phyloP scores from a whole-genome alignment of 2,113 vertebrate species.

The Nestor notabilis region DNA sequence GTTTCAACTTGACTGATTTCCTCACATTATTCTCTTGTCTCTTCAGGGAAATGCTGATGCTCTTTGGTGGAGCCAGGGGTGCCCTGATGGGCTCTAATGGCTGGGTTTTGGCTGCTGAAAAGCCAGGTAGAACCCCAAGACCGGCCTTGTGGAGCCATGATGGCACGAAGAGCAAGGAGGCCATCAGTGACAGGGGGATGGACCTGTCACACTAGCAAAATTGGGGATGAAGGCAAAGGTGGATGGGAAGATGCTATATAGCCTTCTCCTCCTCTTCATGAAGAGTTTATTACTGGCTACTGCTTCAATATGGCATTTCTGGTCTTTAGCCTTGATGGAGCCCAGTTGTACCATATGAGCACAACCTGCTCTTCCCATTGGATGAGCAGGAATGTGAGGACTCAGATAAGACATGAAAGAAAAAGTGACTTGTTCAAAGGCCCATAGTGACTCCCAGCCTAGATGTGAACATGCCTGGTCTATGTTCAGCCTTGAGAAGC shows the following conservation, averaged over 20 bases:
- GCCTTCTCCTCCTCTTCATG: neutral
- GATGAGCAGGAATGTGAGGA: neutral
- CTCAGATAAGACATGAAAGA: neutral
- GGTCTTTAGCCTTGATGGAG: neutral
- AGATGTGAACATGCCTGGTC: neutral
- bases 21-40: neutral
- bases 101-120: neutral
- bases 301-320: neutral
- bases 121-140: neutral
- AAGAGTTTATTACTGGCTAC: neutral
- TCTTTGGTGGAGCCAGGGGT: neutral
- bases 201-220: neutral
- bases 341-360: neutral
- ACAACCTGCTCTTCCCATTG: neutral
- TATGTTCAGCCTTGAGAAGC: neutral
- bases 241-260: neutral
- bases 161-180: neutral
- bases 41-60: neutral
- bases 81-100: fast-evolving
- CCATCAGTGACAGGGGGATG: neutral
- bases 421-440: neutral
- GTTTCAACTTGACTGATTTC: neutral
- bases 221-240: neutral
- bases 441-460: neutral
- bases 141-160: fast-evolving